These are phyloP conservation scores for Tipula confusa DNA, from an alignment of 2,888 invertebrate species.

Conservation along the genomic window DNA sequence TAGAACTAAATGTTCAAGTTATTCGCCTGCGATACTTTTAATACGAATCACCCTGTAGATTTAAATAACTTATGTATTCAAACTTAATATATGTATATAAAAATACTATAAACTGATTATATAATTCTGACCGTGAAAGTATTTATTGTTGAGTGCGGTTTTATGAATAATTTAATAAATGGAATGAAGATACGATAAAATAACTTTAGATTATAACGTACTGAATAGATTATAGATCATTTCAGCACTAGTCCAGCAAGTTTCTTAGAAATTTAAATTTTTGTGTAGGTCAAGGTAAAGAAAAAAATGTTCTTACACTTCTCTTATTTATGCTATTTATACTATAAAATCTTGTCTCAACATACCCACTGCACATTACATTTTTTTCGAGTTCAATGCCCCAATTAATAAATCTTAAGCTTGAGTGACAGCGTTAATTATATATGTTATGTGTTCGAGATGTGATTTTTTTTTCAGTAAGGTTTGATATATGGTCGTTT, in stretches of 20 bases:
- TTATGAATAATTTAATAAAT: not conserved
- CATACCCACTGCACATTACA: no score
- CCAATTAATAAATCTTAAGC: not conserved
- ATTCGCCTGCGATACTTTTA: no score
- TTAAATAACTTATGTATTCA: not conserved
- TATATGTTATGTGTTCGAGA: not conserved
- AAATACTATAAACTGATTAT: not conserved
- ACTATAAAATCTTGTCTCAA: no score
- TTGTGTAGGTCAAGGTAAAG: not conserved
- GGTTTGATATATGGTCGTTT: no score
- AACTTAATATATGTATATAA: not conserved
- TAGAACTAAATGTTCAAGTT: no score
- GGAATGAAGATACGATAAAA: not conserved
- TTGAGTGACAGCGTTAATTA: not conserved
- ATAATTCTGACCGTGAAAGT: conserved; percentile 13
- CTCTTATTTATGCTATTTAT: not conserved
- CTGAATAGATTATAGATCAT: no score
- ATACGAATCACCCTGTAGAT: no score
- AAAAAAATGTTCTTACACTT: not conserved
- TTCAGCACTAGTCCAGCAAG: no score
- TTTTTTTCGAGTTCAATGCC: not conserved
- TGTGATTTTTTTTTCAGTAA: no score
- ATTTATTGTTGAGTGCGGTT: not conserved
- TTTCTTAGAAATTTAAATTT: not conserved
- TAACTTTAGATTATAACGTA: not conserved